A percentile compares a stretch with the other conserved stretches of the same genome.
These are phyloP conservation scores for Lycia hirtaria DNA, from an alignment of 2,888 invertebrate genomes.

Conservation along the genomic window DNA sequence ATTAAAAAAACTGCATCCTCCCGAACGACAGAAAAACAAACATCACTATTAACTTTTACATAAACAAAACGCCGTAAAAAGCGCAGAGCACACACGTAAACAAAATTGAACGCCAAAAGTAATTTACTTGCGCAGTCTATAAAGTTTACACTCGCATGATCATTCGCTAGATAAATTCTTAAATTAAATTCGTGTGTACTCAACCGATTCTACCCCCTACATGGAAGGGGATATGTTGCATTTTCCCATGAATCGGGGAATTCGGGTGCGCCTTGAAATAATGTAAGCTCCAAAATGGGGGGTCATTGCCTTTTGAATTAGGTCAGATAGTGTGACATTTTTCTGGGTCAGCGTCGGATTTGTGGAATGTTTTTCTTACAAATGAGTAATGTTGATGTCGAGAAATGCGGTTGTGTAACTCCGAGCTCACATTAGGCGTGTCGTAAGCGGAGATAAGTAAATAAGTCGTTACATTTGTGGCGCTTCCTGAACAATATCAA, in stretches of 20 bases:
- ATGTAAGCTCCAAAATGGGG: conserved; percentile 63
- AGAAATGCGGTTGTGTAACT: conserved; percentile 23
- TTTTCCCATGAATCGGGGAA: conserved; percentile 50
- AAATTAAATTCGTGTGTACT: conserved; percentile 69
- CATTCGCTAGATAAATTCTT: conserved; percentile 81
- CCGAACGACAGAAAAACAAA: conserved; percentile 43
- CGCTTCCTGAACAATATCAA: not conserved
- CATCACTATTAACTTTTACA: conserved; percentile 42
- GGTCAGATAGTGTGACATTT: conserved; percentile 76
- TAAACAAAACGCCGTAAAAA: conserved; percentile 48
- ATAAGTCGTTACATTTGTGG: conserved; percentile 4
- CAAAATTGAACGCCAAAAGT: conserved; percentile 55
- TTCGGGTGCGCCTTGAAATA: conserved; percentile 74
- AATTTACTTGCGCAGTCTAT: conserved; percentile 74
- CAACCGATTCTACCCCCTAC: conserved; percentile 56
- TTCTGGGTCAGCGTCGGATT: conserved; percentile 69
- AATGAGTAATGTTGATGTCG: conserved; percentile 63
- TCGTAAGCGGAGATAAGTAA: conserved; percentile 7
- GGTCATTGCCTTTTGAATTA: conserved; percentile 72
- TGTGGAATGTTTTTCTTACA: conserved; percentile 62
- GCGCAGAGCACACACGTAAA: conserved; percentile 45
- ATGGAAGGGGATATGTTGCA: conserved; percentile 43
- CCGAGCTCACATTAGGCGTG: conserved; percentile 24
- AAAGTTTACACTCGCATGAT: conserved; percentile 81
- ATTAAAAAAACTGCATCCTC: conserved; percentile 22